Evolutionary conservation across 2,888 invertebrate genomes (phyloP).

Genomic region (Drosophila quinaria): DNA sequence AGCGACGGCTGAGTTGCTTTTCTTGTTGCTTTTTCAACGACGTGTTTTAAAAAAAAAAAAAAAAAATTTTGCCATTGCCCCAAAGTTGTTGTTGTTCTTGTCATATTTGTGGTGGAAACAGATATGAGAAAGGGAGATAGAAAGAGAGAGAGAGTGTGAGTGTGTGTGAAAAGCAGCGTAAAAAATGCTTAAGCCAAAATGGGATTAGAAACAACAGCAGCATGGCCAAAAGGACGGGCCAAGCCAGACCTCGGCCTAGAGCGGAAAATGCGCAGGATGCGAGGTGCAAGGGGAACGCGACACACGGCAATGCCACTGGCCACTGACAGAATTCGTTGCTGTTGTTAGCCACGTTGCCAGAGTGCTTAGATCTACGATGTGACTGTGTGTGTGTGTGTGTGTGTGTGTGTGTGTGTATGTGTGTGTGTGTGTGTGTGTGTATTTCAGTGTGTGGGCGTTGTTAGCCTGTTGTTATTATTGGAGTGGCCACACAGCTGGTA

Average conservation of each 20-base stretch:
- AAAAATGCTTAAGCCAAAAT: conserved; percentile 78
- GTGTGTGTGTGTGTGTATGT: too few relatives aligned
- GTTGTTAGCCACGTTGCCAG: conserved; percentile 35
- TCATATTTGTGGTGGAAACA: conserved; percentile 21
- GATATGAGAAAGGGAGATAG: conserved; percentile 16
- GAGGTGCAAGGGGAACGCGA: conserved; percentile 15
- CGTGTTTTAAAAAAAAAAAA: conserved; percentile 22
- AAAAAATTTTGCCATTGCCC: conserved; percentile 16
- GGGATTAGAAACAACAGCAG: conserved; percentile 74
- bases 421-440: conserved; percentile 19
- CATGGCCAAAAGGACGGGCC: conserved; percentile 16
- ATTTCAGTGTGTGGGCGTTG: conserved; percentile 33
- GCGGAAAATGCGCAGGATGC: conserved; percentile 39
- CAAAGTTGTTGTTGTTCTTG: conserved; percentile 27
- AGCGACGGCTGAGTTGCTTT: conserved; percentile 47
- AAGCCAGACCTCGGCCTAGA: conserved; percentile 20
- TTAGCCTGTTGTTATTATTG: conserved; percentile 55
- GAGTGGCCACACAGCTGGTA: conserved; percentile 75
- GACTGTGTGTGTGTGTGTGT: conserved; percentile 23
- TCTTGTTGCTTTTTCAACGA: conserved; percentile 43
- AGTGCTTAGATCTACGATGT: conserved; percentile 41
- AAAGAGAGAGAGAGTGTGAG: conserved; percentile 30
- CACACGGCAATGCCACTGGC: conserved; percentile 14
- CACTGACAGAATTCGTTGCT: conserved; percentile 5
- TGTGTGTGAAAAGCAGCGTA: conserved; percentile 70